Conservation (phyloP, 2,888 invertebrate genomes). For the Thymelicus acteon region DNA sequence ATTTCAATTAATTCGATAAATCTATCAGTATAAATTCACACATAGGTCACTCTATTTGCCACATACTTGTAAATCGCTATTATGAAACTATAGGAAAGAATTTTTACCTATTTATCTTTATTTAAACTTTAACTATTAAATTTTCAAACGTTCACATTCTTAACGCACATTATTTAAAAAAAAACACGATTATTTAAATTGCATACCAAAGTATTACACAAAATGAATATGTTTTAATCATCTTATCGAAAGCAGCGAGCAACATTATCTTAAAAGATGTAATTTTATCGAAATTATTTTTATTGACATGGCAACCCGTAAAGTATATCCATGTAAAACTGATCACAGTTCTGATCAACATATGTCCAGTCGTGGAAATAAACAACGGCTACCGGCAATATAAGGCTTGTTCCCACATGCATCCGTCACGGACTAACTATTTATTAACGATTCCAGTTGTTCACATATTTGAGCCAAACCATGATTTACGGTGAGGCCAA, state of each 20-base stretch:
- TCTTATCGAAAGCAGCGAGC: constrained; percentile 28
- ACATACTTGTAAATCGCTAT: not conserved
- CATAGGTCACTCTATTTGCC: too few species aligned
- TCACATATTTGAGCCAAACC: too few species aligned
- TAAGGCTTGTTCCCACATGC: not conserved
- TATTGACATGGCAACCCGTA: constrained; percentile 21
- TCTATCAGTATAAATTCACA: too few species aligned
- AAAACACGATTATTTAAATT: not conserved
- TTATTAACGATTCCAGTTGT: too few species aligned
- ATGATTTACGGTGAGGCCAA: too few species aligned
- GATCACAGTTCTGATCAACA: constrained; percentile 23
- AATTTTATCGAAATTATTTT: constrained; percentile 36
- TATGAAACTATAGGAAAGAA: not conserved
- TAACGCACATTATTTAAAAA: constrained; percentile 7
- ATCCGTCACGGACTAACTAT: too few species aligned
- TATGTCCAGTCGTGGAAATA: constrained; percentile 19
- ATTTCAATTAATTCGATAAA: too few species aligned
- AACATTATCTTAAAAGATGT: constrained; percentile 34
- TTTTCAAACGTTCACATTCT: not conserved
- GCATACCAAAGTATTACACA: constrained; percentile 16
- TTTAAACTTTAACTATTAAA: too few species aligned
- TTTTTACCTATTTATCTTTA: not conserved
- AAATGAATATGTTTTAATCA: constrained; percentile 32
- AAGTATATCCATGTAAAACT: constrained; percentile 14
- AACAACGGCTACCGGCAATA: constrained; percentile 29